phyloP scores from a whole-genome alignment of 1,140 invertebrate species.

The Araneus ventricosus region DNA sequence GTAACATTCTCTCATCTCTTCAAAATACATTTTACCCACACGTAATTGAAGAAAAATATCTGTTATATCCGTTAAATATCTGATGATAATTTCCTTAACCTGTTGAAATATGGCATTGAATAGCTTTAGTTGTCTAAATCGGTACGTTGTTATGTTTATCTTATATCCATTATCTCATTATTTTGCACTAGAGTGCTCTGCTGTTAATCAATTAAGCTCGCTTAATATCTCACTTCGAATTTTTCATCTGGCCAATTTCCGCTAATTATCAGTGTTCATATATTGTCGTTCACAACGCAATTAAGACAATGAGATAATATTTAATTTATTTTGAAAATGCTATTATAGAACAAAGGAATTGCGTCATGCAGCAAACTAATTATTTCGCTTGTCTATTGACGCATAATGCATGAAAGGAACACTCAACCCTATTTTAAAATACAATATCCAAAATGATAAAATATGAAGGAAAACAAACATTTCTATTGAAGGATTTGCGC shows the following conservation, averaged over 20 bases:
- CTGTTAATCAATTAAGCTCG: too few species aligned
- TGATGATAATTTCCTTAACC: background rate
- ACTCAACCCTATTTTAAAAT: background rate
- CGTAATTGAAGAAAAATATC: too few species aligned
- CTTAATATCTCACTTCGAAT: too few species aligned
- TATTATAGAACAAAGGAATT: constrained; percentile 21
- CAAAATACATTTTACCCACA: too few species aligned
- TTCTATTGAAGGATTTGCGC: too few species aligned
- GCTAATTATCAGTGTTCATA: background rate
- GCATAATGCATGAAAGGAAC: background rate
- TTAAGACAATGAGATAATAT: constrained; percentile 28
- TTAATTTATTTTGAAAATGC: constrained; percentile 19
- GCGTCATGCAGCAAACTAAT: background rate
- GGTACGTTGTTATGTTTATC: background rate
- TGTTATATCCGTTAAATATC: too few species aligned
- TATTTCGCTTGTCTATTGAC: constrained; percentile 21
- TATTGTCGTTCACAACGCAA: background rate
- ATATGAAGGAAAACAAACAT: too few species aligned
- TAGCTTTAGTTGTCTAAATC: background rate
- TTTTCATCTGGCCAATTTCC: background rate
- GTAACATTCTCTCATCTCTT: too few species aligned
- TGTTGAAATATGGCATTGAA: background rate
- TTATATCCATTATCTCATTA: background rate
- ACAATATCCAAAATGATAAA: too few species aligned
- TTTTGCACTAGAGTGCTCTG: background rate